Percentiles rank a stretch among this genome's conserved stretches.
Conservation (phyloP, 2,113 vertebrate genomes). For the Egretta garzetta region DNA sequence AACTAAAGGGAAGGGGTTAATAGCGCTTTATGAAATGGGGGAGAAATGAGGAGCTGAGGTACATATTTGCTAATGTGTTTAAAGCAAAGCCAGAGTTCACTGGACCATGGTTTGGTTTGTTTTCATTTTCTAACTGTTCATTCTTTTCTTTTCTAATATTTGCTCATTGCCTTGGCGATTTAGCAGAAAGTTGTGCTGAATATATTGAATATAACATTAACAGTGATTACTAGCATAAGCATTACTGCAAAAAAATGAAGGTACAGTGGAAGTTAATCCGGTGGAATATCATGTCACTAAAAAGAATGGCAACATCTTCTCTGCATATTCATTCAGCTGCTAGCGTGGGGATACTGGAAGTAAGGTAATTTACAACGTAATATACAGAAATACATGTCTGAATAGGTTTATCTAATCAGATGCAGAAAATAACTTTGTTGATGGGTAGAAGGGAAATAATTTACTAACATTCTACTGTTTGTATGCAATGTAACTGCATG, state of each 20-base stretch:
- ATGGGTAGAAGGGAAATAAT: background rate
- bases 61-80: conserved; percentile 16
- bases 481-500: background rate
- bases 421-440: background rate
- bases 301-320: conserved; percentile 9
- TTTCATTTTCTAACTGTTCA: conserved; percentile 7
- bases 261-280: background rate
- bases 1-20: conserved; percentile 26
- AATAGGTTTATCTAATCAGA: background rate
- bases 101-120: background rate
- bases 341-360: conserved; percentile 36
- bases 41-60: background rate
- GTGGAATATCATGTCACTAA: background rate
- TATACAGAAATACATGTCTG: background rate
- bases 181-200: background rate
- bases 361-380: background rate
- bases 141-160: background rate
- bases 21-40: background rate
- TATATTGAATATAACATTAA: background rate
- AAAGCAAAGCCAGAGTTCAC: background rate
- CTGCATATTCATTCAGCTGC: background rate
- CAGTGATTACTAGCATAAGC: background rate
- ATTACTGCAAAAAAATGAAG: background rate
- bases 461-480: background rate
- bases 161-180: background rate